A percentile compares a stretch with the other conserved stretches of the same genome.
Conservation (phyloP, 2,888 invertebrate genomes). For the Agrochola macilenta region DNA sequence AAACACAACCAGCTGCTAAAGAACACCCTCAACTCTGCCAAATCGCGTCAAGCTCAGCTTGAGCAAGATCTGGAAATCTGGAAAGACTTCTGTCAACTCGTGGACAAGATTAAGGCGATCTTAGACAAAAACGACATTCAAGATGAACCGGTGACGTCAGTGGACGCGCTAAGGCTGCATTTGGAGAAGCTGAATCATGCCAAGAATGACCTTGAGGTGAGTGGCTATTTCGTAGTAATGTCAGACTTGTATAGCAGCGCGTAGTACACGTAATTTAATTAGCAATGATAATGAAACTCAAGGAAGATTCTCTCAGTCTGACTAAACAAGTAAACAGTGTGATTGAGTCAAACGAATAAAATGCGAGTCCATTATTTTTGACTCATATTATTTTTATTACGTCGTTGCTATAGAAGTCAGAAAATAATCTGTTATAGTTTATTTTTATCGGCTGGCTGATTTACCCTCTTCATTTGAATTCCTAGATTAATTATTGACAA, state of each 20-base stretch:
- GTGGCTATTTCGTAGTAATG: slow-evolving; percentile 69
- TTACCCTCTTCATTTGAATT: not conserved
- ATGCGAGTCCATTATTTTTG: not conserved
- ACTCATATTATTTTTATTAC: not conserved
- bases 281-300: slow-evolving; percentile 23
- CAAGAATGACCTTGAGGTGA: slow-evolving; percentile 93
- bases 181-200: slow-evolving; percentile 96
- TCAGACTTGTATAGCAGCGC: slow-evolving; percentile 37
- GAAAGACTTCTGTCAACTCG: slow-evolving; percentile 95
- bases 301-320: slow-evolving; percentile 17
- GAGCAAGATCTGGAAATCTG: slow-evolving; percentile 96
- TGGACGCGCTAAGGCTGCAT: slow-evolving; percentile 95
- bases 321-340: slow-evolving; percentile 11
- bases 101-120: slow-evolving; percentile 94
- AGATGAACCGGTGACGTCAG: slow-evolving; percentile 94
- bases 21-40: slow-evolving; percentile 95
- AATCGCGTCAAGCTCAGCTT: slow-evolving; percentile 94
- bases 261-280: slow-evolving; percentile 32
- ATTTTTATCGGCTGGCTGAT: slow-evolving; percentile 39
- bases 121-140: slow-evolving; percentile 94
- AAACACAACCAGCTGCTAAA: slow-evolving; percentile 95
- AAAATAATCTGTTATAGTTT: not conserved
- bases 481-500: not conserved
- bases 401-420: slow-evolving; percentile 19
- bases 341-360: not conserved